phyloP scores from a whole-genome alignment of 2,888 invertebrate genomes.

The Crepidodera aurea region DNA sequence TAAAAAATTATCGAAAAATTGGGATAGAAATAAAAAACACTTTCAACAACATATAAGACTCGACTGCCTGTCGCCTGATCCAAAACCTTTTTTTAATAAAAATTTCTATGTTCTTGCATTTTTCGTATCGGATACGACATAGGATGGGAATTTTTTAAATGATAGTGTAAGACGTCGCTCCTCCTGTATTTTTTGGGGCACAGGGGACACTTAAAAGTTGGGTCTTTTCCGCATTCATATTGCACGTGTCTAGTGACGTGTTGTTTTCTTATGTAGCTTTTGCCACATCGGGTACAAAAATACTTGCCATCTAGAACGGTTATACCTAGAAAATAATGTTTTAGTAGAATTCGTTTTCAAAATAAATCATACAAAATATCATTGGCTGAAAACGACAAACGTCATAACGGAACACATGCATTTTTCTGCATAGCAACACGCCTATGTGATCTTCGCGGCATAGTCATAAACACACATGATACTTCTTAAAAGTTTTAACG shows the following conservation, averaged over 20 bases:
- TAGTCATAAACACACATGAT: too few species aligned
- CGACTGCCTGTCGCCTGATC: too few species aligned
- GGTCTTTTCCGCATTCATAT: slow-evolving; percentile 60
- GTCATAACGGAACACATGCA: too few species aligned
- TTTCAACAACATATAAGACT: too few species aligned
- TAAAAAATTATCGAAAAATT: too few species aligned
- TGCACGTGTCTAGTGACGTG: slow-evolving; percentile 61
- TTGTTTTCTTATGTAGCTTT: slow-evolving; percentile 30
- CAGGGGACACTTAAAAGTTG: slow-evolving; percentile 53
- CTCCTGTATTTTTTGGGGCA: slow-evolving; percentile 42
- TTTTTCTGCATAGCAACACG: too few species aligned
- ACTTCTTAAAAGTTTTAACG: too few species aligned
- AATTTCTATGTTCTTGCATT: not conserved
- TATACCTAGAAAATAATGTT: slow-evolving; percentile 3
- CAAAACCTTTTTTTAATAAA: not conserved
- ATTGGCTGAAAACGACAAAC: too few species aligned
- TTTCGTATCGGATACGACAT: not conserved
- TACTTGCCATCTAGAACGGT: slow-evolving; percentile 13
- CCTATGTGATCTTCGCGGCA: too few species aligned
- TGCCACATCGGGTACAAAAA: slow-evolving; percentile 25
- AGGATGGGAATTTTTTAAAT: not conserved
- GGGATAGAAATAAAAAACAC: too few species aligned
- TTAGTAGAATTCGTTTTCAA: too few species aligned
- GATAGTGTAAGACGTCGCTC: slow-evolving; percentile 37
- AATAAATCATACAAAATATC: too few species aligned